Evolutionary conservation across 2,888 invertebrate genomes (phyloP), one percentile per base, ranked within the genome.

Genomic region (Lycaena phlaeas): DNA sequence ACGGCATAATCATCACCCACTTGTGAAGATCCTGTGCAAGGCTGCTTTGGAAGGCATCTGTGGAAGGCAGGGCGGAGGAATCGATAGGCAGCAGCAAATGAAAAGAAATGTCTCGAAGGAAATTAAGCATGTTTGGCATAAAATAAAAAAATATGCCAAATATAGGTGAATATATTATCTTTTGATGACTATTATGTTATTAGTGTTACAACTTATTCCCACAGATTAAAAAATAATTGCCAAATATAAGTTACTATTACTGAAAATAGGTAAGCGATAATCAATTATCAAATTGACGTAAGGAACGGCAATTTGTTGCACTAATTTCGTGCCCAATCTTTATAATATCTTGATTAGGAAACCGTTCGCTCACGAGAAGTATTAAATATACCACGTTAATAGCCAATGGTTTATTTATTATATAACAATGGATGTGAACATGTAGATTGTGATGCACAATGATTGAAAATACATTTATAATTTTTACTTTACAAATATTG

Each of bases 301-400:
- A 31, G 7, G 18, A 18, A 22, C 18, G 11, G 34, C 22, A 22
- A 34, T 9, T 18, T 27, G 4, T 34, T 17, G 6, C 34, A 34
- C 34, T 18, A 9, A 34, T 18, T 34, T 10, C 34, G 34, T 34
- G 34, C 12, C 12, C 17, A 34, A 34, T 34, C 34, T 12, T 9
- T 11, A 1, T 27, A 10, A 18, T 1, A 34, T 10, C 3, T 12
- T 22, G 1, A 18, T 12, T 12, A 7, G 11, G 18, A 12, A 34
- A 34, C 5, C 14, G 9, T 34, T 34, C 18, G 11, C 12, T 34
- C 18, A 34, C 9, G 22, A 11, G 14, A 34, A 18, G 34, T 34
- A 12, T 34, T 34, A 34, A 34, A 34, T 34, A 18, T 12, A 22
- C 4, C 18, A 4, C 9, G 22, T 12, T 2, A 12, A 22, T 7